Conservation (phyloP, 2,113 vertebrate species). For the Platichthys flesus region DNA sequence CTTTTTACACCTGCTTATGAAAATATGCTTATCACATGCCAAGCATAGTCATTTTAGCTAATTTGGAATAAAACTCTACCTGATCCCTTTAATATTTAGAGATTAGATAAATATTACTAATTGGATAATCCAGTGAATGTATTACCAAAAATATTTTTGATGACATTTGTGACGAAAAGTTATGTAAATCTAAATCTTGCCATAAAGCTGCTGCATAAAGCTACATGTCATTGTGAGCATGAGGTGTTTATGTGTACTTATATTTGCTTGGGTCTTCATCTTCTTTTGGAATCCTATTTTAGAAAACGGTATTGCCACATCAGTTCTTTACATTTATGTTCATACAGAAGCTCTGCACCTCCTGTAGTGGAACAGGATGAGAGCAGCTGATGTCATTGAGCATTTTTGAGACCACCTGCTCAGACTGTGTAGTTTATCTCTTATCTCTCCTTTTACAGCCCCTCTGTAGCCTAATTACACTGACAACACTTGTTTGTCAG, state of each 20-base stretch:
- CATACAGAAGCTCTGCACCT: not conserved
- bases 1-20: not conserved
- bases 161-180: not conserved
- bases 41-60: not conserved
- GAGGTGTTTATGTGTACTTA: not conserved
- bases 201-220: not conserved
- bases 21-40: no score
- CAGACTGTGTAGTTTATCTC: no score
- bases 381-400: no score
- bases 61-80: conserved; percentile 1
- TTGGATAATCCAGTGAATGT: not conserved
- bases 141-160: not conserved
- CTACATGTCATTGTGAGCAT: no score
- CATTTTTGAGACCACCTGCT: no score
- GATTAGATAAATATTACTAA: not conserved
- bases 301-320: no score
- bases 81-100: not conserved
- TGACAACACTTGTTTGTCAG: no score
- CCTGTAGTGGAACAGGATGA: no score
- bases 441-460: no score
- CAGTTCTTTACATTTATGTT: not conserved
- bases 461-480: no score
- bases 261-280: no score
- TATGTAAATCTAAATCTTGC: not conserved
- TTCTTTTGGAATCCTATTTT: no score